These are phyloP conservation scores for Clinocottus analis DNA, from an alignment of 2,113 vertebrate species.

Conservation along the genomic window DNA sequence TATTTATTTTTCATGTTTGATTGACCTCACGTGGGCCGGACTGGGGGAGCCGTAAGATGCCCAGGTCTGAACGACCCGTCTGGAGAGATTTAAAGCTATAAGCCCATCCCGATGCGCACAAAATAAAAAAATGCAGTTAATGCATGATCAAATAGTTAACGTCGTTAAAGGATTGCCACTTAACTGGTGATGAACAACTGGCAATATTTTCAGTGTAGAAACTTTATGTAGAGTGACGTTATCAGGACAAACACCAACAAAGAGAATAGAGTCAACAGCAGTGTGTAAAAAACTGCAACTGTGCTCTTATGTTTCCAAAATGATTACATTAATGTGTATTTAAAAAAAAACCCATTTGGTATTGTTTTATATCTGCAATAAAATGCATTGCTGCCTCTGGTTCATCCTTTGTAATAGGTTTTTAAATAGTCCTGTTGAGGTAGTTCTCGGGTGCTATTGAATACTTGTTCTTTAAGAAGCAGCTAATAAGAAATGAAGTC, in stretches of 20 bases:
- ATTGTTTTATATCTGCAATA: conserved; percentile 13
- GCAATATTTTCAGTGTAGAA: not conserved
- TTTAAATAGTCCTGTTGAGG: conserved; percentile 35
- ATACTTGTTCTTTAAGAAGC: conserved; percentile 36
- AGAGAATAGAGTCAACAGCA: not conserved
- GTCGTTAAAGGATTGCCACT: too few species aligned
- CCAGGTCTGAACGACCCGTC: too few species aligned
- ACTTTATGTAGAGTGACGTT: not conserved
- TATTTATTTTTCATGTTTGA: too few species aligned
- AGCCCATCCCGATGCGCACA: too few species aligned
- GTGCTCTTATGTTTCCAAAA: not conserved
- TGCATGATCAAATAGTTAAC: too few species aligned
- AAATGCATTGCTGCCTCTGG: conserved; percentile 28
- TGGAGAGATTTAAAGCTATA: too few species aligned
- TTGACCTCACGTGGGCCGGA: too few species aligned
- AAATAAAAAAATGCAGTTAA: too few species aligned
- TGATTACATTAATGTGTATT: not conserved
- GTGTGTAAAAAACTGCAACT: not conserved
- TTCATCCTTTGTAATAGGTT: conserved; percentile 12
- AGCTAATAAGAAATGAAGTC: conserved; percentile 47
- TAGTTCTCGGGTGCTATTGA: conserved; percentile 26
- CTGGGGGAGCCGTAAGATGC: too few species aligned
- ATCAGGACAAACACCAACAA: not conserved
- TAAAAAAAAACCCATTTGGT: not conserved
- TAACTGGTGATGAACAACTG: not conserved